Base-by-base conservation (phyloP, 1,140 invertebrate genomes). In the Battus philenor region DNA sequence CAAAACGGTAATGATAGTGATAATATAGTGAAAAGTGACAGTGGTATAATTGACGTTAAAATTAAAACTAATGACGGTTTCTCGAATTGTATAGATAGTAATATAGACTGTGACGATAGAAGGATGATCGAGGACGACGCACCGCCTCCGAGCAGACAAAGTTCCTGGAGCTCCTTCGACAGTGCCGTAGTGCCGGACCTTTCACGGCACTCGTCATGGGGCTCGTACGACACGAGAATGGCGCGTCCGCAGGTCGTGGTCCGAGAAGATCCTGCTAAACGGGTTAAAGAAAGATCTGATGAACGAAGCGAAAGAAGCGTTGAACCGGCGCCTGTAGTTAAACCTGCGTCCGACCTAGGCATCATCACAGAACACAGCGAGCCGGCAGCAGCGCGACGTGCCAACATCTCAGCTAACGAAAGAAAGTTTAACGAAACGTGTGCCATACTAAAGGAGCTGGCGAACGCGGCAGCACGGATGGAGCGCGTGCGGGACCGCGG, bases 161-260 rank as follows among this genome's bases (percentile, higher is more conserved):
- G 90, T 73, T 94, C 93, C 1, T 94, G 92, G 91, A 93, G 92
- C 64, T 93, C 92, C 11, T 93, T 91, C 75, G 92, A 94, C 73
- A 93, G 91, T 68, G 92, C 92, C 8, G 90, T 92, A 4, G 90
- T 91, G 6, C 77, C 91, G 10, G 90, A 91, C 44, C 87, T 91
- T 1, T 93, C 92, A n/a, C 88, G 94, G 12, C 92, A 95, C 70
- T 93, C 92, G 55, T 95, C 93, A 13, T 95, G 93, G 93, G 93
- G 93, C 33, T 93, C 91, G 2, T 90, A 90, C 20, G 92, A 93
- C 68, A 90, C 89, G 44, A 78, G 89, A 29, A 36, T 50, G 60
- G 89, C 88, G 39, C 83, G 88, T 4, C 34, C 60, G 30, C 54
- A 52, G 44, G 31, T 30, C 11, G 50, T 29, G 4, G 24, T 49